phyloP scores from a whole-genome alignment of 2,797 vertebrate species.

The Chromis chromis region DNA sequence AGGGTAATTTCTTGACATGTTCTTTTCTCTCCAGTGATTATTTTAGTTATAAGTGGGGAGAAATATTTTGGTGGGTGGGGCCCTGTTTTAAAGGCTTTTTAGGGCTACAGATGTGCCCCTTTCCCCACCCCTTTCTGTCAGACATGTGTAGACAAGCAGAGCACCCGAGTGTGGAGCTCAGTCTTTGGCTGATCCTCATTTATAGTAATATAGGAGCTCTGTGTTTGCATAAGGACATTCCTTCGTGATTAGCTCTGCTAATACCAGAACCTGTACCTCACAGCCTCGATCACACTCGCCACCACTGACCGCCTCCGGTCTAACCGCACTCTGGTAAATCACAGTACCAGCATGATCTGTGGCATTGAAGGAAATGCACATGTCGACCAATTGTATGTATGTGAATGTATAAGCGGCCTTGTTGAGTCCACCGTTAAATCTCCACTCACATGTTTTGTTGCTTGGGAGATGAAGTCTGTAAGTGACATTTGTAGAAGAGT shows the following conservation, averaged over 20 bases:
- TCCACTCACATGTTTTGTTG: constrained; percentile 2
- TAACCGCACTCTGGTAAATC: constrained; percentile 19
- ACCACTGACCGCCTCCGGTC: constrained; percentile 42
- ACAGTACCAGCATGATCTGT: constrained; percentile 19
- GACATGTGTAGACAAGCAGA: constrained; percentile 70
- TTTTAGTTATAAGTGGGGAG: neutral
- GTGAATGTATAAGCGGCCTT: neutral
- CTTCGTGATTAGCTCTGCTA: constrained; percentile 77
- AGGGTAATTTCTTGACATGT: neutral
- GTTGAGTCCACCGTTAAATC: constrained; percentile 12
- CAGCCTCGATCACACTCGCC: constrained; percentile 51
- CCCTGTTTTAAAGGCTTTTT: constrained; percentile 45
- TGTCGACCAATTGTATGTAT: neutral
- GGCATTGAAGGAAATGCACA: constrained; percentile 29
- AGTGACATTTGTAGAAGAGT: constrained; percentile 11
- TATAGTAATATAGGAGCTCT: constrained; percentile 78
- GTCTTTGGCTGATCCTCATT: constrained; percentile 75
- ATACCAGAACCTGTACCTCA: constrained; percentile 72
- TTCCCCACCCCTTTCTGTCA: constrained; percentile 16
- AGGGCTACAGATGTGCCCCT: constrained; percentile 22
- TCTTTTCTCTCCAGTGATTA: neutral
- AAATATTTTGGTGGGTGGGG: constrained; percentile 52
- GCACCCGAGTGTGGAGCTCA: constrained; percentile 66
- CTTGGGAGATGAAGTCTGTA: neutral
- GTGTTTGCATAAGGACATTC: constrained; percentile 83